Conservation (phyloP, 1,140 invertebrate species). For the Octopus sinensis region DNA sequence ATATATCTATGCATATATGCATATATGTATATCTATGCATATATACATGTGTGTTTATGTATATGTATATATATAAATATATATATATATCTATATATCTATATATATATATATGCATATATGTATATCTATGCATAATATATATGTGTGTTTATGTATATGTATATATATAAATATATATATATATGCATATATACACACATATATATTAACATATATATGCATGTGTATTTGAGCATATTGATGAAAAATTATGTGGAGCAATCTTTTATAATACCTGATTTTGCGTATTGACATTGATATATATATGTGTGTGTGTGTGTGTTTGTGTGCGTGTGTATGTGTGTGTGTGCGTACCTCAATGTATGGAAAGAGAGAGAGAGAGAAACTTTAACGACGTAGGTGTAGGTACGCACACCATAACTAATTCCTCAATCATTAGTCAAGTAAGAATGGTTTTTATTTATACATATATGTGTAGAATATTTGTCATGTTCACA, state of each 20-base stretch:
- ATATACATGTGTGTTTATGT: not conserved
- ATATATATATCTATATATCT: not conserved
- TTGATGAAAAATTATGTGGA: too few relatives aligned
- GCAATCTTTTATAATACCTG: not conserved
- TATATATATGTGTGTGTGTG: not conserved
- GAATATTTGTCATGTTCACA: too few relatives aligned
- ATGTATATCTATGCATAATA: not conserved
- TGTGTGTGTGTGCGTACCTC: not conserved
- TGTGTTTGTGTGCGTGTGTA: not conserved
- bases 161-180: not conserved
- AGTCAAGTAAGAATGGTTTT: too few relatives aligned
- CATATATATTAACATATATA: not conserved
- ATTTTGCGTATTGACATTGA: not conserved
- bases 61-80: not conserved
- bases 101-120: not conserved
- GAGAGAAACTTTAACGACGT: too few relatives aligned
- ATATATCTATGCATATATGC: not conserved
- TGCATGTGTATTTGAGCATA: not conserved
- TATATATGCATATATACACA: not conserved
- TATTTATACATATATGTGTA: too few relatives aligned
- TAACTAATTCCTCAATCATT: too few relatives aligned
- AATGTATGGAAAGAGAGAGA: too few relatives aligned
- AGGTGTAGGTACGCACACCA: too few relatives aligned
- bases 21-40: not conserved
- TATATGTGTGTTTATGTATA: not conserved